Base-by-base conservation (phyloP, 2,113 vertebrate species). In the Pithys albifrons region DNA sequence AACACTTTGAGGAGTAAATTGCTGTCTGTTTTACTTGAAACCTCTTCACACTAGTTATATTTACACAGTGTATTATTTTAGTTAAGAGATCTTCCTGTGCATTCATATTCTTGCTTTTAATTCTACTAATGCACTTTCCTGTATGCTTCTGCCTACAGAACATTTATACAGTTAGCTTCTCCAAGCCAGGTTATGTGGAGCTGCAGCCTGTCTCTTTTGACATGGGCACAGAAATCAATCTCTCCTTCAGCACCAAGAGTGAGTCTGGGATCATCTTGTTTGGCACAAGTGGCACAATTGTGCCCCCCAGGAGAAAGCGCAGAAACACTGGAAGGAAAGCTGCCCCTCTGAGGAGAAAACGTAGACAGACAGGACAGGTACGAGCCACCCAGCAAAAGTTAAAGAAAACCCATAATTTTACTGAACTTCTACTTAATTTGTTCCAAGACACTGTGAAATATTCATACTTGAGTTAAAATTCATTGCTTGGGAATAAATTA, bases 161-260 rank as follows among this genome's bases (percentile, higher is more conserved):
- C 49, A 98, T 99, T 85, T 98, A 99, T 95, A 99, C 98, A 0
- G 99, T 99, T 55, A 99, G 99, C 87, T 99, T 99, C 97, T 98
- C 98, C 45, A 99, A 98, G 75, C 98, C 99, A 7, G 99, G 99
- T 14, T 99, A 98, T 91, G 96, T 99, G 96, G 99, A 99, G 95
- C 96, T 99, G 75, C 82, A 96, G 3, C 98, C 99, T 15, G 96
- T 98, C 46, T 94, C 98, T 6, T 93, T 99, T 71, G 97, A 97
- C 0, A 67, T 98, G 10, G 98, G 97, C 80, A 99, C 99, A 13
- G 99, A 99, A 98, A 99, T 99, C 97, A 99, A 99, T 59, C 97
- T 99, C 89, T 99, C 99, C 29, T 99, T 99, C 98, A 99, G 99
- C 97, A 99, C 99, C 20, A 98, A 97, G 94, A 98, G 97, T 7